Base-by-base conservation (phyloP, 2,888 invertebrate species). In the Drosophila paucipuncta region DNA sequence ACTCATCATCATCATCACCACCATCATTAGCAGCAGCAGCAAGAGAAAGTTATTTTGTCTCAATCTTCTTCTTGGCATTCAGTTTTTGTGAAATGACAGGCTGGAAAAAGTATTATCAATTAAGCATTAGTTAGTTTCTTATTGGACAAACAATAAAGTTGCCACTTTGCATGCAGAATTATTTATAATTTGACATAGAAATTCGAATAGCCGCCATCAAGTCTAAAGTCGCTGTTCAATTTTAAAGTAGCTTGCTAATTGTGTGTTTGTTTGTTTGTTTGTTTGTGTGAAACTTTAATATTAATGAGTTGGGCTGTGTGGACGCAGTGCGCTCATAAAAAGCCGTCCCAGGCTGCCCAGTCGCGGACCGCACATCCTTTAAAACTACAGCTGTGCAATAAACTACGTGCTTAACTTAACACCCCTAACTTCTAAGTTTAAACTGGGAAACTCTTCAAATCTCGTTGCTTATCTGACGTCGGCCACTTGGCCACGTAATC, bases 401-500 rank as follows among this genome's bases (percentile, higher is more conserved):
- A 30, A 50, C 57, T 28, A 50, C 10, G 49, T 37, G 30, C 64
- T 25, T 43, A 54, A 68, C 76, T 78, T 89, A 76, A 79, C 72
- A 43, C 47, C 47, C 47, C 47, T 50, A 60, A 85, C 64, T 80
- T 85, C 76, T 76, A 81, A 95, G 91, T 39, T 50, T 47, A 64
- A 59, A 50, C 9, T 3, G 16, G 16, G 25, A 47, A 25, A 47
- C 47, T 47, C 25, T 47, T 30, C 28, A 57, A 62, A 54, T 53
- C 18, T n/a, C 28, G 25, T 13, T 47, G 47, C 85, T 82, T 85
- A 85, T 85, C 82, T 72, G 65, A 10, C 52, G 68, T 16, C 43
- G 49, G 54, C 50, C 69, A 72, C 61, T 73, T 61, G 71, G 68
- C 55, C 65, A 50, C 61, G 25, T 39, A 59, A 41, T 35, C 18